Evolutionary conservation across 1,140 invertebrate genomes (phyloP), one percentile per base, ranked within the genome.

Genomic region (Neotoxoptera formosana): DNA sequence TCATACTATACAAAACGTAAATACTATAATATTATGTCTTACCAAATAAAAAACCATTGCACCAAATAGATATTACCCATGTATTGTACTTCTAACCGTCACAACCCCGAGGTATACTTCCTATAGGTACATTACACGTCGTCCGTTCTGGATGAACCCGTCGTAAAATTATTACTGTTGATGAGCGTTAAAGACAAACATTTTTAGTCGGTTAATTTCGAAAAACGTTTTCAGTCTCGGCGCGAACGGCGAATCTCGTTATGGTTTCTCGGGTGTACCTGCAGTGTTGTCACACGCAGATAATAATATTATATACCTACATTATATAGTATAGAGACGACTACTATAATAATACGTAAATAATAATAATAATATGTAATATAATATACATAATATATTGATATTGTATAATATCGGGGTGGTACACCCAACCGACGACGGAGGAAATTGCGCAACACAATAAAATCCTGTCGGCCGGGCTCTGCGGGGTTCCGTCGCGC

Each of bases 381-480:
- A 30, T 76, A 76, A 76, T 76, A 17, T 76, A 17, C n/a, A 76
- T n/a, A n/a, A n/a, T n/a, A n/a, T 41, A 41, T 76, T 76, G 60
- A 76, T 76, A 67, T 67, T n/a, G 60, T 67, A 76, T 76, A 76
- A 53, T 53, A 21, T 53, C 20, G 3, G 48, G 17, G 17, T 7
- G 20, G 20, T 23, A 23, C 51, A 53, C 51, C 51, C 51, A 4
- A 53, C 51, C 21, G 51, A 53, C 25, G 25, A 8, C 60, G 14
- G 60, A 76, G 60, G 30, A 76, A 76, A 76, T 76, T 76, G 60
- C 60, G 60, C 60, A 76, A 76, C 60, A 76, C 60, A n/a, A 76
- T 76, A 76, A 76, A 76, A 76, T n/a, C 60, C 60, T 76, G 60
- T 76, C 60, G 30, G 14, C 1, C 4, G n/a, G 60, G n/a, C n/a